Evolutionary conservation across 2,888 invertebrate genomes (phyloP).

Genomic region (Cryptocephalus moraei): DNA sequence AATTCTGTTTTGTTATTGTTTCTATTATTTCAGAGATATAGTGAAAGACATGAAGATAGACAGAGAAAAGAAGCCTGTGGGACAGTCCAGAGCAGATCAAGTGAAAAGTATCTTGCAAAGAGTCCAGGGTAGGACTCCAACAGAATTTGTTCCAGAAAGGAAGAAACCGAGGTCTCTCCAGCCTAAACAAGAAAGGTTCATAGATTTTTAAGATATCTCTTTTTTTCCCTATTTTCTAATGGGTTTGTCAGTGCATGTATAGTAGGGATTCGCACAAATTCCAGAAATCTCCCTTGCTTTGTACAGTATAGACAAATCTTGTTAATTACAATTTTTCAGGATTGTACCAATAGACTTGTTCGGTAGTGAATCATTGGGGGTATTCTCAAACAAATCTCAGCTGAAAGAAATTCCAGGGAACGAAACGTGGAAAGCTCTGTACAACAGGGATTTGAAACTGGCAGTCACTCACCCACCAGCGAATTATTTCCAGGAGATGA

Average conservation of each 20-base stretch:
- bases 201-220: too few relatives aligned
- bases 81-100: constrained; percentile 43
- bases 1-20: constrained; percentile 14
- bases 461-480: constrained; percentile 62
- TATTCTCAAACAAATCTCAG: constrained; percentile 44
- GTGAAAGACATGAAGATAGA: constrained; percentile 73
- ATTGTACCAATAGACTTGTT: constrained; percentile 49
- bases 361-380: constrained; percentile 50
- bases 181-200: too few relatives aligned
- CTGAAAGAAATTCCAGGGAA: constrained; percentile 32
- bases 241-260: too few relatives aligned
- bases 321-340: background rate
- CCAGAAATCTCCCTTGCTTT: too few relatives aligned
- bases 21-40: constrained; percentile 46
- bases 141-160: too few relatives aligned
- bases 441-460: constrained; percentile 55
- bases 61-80: constrained; percentile 37
- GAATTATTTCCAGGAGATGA: constrained; percentile 91
- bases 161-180: background rate
- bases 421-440: constrained; percentile 59
- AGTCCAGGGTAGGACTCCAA: too few relatives aligned
- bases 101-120: constrained; percentile 33
- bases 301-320: too few relatives aligned
- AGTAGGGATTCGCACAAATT: too few relatives aligned
- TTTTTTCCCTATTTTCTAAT: too few relatives aligned